Percentiles rank a stretch among this genome's conserved stretches.
phyloP scores from a whole-genome alignment of 2,113 vertebrate species.

The Carettochelys insculpta region DNA sequence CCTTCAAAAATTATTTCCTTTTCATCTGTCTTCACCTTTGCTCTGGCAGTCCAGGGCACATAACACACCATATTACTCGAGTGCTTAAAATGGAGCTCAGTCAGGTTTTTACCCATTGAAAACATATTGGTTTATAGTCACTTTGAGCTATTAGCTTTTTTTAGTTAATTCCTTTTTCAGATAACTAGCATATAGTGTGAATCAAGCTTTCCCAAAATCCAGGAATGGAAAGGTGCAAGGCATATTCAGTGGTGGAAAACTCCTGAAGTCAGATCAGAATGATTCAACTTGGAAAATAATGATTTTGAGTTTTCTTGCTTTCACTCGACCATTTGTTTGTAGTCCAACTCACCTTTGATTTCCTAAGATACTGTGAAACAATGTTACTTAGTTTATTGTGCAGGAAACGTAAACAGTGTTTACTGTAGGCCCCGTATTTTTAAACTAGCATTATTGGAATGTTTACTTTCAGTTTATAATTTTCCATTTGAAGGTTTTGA shows the following conservation, averaged over 20 bases:
- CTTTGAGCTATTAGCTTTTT: background rate
- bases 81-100: background rate
- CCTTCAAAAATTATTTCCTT: background rate
- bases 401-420: background rate
- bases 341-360: background rate
- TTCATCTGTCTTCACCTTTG: background rate
- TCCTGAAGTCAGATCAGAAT: background rate
- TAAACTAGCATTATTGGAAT: background rate
- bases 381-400: background rate
- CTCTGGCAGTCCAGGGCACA: background rate
- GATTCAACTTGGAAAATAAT: slow-evolving; percentile 2
- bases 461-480: slow-evolving; percentile 39
- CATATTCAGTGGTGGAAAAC: background rate
- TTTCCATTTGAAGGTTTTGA: slow-evolving; percentile 74
- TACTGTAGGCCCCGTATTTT: background rate
- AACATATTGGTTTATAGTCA: background rate
- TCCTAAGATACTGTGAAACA: background rate
- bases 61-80: background rate
- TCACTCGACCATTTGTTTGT: background rate
- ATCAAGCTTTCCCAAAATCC: background rate
- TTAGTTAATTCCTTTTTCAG: background rate
- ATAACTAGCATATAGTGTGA: background rate
- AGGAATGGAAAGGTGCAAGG: background rate
- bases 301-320: slow-evolving; percentile 25
- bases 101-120: background rate